A percentile compares a stretch with the other conserved stretches of the same genome.
phyloP scores from a whole-genome alignment of 2,888 invertebrate genomes.

The Germaria angustata region DNA sequence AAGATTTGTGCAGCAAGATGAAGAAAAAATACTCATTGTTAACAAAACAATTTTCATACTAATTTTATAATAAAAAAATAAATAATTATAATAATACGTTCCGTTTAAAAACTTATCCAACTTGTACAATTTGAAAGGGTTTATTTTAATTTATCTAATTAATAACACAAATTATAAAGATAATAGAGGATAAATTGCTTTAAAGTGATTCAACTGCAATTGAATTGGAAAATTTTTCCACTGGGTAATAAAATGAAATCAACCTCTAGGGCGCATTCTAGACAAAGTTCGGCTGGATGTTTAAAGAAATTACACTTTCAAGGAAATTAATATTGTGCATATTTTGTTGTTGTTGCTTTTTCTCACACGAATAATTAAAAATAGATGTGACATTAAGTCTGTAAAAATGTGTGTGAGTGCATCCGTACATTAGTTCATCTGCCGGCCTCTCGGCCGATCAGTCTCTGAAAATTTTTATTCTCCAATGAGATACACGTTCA shows the following conservation, averaged over 20 bases:
- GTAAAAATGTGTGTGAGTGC: neutral
- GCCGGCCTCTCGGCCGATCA: neutral
- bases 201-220: neutral
- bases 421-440: neutral
- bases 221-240: too few species aligned
- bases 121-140: neutral
- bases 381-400: constrained; percentile 36
- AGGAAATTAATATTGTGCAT: neutral
- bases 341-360: neutral
- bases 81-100: neutral
- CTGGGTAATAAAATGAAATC: too few species aligned
- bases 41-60: neutral
- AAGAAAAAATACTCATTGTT: neutral
- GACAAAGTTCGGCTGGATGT: neutral
- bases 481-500: constrained; percentile 21
- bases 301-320: neutral
- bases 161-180: neutral
- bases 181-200: neutral
- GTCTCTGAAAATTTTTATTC: neutral
- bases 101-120: neutral
- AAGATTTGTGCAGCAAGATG: neutral
- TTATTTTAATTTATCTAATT: neutral
- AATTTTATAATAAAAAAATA: constrained; percentile 10
- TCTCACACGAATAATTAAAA: neutral
- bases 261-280: too few species aligned